Evolutionary conservation across 2,113 vertebrate genomes (phyloP), one percentile per base, ranked within the genome.

Genomic region (Scatophagus argus): DNA sequence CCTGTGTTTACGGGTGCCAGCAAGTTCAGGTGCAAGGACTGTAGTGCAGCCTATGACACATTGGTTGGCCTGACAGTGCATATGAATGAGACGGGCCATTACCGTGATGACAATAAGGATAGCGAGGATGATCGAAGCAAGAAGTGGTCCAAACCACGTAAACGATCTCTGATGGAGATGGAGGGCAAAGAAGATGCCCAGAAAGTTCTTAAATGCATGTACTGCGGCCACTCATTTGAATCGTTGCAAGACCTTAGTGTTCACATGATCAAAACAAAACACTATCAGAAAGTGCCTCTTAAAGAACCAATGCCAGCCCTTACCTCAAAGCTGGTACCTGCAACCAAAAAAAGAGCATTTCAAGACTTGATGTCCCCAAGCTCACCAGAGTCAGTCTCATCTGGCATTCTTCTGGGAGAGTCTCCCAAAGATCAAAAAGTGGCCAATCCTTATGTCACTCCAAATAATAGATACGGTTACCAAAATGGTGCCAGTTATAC

Each of bases 221-320:
- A 99, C 91, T 99, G 98, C 31, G 98, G 98, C 34, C 98, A 99
- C 93, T 99, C 98, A 0, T 99, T 99, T 39, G 98, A 99, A 91
- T 99, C 98, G 63, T 84, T 99, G 92, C 98, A 99, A 91, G 98
- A 99, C 91, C 96, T 99, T 44, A 99, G 98, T 0, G 98, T 99
- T 80, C 98, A 99, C 91, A 99, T 99, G 98, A 99, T 99, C 90
- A 99, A 99, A 97, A 99, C 98, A 72, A 99, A 99, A 96, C 98
- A 99, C 96, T 99, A 99, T 97, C 98, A 99, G 96, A 99, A 99
- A 98, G 98, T 99, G 97, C 98, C 98, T 98, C 97, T 99, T 86
- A 99, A 99, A 96, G 98, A 99, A 93, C 98, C 98, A 44, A 97
- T 99, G 93, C 96, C 98, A 82, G 96, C 97, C 80, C 96, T 99